Percentiles rank a stretch among this genome's conserved stretches.
These are phyloP conservation scores for Glyphotaelius pellucidus DNA, from an alignment of 2,888 invertebrate genomes.

Conservation along the genomic window DNA sequence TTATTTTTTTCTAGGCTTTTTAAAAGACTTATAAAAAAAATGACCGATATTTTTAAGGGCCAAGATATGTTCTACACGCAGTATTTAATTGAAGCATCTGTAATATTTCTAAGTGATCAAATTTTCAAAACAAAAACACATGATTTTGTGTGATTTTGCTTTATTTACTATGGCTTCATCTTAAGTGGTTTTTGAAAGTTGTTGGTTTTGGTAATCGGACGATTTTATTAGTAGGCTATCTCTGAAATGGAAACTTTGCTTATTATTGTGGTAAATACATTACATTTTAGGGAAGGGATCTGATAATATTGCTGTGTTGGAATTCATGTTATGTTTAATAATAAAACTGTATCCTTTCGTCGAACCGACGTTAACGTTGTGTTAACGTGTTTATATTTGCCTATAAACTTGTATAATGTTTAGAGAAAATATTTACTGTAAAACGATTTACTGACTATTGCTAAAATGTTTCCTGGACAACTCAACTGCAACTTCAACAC, in stretches of 20 bases:
- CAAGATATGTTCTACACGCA: too few species aligned
- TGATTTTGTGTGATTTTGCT: too few species aligned
- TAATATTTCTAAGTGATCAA: too few species aligned
- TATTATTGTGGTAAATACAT: background rate
- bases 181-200: conserved; percentile 24
- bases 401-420: background rate
- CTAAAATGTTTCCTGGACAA: too few species aligned
- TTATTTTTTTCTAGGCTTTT: too few species aligned
- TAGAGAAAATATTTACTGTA: background rate
- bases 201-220: background rate
- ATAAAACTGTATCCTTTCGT: background rate
- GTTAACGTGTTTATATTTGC: background rate
- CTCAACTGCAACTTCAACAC: too few species aligned
- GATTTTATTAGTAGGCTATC: background rate
- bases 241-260: background rate
- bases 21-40: too few species aligned
- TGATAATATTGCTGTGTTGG: background rate
- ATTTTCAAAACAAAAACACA: too few species aligned
- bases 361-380: background rate
- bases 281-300: background rate
- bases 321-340: background rate
- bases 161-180: too few species aligned
- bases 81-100: too few species aligned
- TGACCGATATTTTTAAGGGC: too few species aligned
- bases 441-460: background rate